These are phyloP conservation scores for Mobula hypostoma DNA, from an alignment of 2,113 vertebrate species.

Conservation along the genomic window DNA sequence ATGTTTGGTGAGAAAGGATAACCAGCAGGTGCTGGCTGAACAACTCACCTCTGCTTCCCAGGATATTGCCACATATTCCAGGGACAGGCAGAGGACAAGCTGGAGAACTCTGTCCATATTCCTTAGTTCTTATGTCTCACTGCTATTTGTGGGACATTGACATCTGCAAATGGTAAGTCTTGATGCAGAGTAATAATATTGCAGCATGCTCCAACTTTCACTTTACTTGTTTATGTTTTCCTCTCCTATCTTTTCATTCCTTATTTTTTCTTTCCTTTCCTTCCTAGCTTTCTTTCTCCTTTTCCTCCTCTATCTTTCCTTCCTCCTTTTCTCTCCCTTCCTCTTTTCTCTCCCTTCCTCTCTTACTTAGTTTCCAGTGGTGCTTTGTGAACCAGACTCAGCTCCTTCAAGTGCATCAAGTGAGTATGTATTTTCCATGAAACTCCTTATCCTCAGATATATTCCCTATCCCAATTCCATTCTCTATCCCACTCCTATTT, in stretches of 20 bases:
- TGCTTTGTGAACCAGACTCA: no score
- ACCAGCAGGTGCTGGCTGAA: background rate
- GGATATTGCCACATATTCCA: background rate
- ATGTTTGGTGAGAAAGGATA: background rate
- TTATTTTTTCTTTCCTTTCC: background rate
- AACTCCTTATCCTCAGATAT: no score
- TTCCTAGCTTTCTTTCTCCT: background rate
- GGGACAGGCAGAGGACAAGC: background rate
- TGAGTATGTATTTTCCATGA: no score
- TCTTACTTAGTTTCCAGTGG: background rate
- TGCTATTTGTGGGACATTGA: background rate
- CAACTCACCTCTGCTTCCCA: background rate
- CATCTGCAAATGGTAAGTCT: background rate
- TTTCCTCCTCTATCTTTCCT: background rate
- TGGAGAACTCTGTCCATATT: background rate
- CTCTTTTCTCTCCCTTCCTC: background rate
- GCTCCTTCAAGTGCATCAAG: background rate
- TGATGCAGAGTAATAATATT: no score
- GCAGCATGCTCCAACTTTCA: no score
- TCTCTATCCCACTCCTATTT: no score
- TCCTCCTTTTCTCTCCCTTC: background rate
- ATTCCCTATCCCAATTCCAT: no score
- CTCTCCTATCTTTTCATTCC: background rate
- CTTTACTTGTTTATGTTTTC: background rate
- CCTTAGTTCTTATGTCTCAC: background rate